Percentiles rank a stretch among this genome's conserved stretches.
Conservation (phyloP, 2,797 vertebrate species). For the Prunella strophiata region DNA sequence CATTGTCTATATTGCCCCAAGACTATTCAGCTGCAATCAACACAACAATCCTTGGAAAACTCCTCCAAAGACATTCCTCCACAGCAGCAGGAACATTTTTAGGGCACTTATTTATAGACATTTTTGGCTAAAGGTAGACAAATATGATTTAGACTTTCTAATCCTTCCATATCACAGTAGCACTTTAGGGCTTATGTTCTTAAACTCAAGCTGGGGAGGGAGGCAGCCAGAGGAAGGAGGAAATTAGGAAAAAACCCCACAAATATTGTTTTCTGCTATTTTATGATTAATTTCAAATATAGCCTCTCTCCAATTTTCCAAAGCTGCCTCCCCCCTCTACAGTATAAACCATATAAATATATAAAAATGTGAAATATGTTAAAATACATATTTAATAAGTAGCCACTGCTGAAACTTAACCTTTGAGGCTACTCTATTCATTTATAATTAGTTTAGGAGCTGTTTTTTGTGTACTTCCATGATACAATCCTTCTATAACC, state of each 20-base stretch:
- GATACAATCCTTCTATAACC: background rate
- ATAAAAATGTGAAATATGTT: background rate
- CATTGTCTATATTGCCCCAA: background rate
- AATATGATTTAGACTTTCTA: background rate
- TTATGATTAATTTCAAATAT: background rate
- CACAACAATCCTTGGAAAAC: background rate
- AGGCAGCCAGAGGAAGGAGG: background rate
- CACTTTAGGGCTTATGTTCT: background rate
- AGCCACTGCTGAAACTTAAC: background rate
- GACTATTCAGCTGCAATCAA: background rate
- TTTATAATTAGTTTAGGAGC: background rate
- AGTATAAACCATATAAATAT: background rate
- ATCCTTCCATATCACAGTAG: background rate
- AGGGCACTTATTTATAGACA: background rate
- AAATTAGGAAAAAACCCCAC: fast-evolving
- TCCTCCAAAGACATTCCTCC: background rate
- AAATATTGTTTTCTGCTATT: background rate
- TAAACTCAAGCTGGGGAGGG: background rate
- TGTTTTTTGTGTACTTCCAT: background rate
- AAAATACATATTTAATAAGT: background rate
- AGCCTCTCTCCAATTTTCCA: background rate
- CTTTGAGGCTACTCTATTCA: background rate
- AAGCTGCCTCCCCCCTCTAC: background rate
- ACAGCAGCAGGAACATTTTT: background rate
- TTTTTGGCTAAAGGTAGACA: background rate